Base-by-base conservation (phyloP, 1,140 invertebrate genomes). In the Nephotettix cincticeps region DNA sequence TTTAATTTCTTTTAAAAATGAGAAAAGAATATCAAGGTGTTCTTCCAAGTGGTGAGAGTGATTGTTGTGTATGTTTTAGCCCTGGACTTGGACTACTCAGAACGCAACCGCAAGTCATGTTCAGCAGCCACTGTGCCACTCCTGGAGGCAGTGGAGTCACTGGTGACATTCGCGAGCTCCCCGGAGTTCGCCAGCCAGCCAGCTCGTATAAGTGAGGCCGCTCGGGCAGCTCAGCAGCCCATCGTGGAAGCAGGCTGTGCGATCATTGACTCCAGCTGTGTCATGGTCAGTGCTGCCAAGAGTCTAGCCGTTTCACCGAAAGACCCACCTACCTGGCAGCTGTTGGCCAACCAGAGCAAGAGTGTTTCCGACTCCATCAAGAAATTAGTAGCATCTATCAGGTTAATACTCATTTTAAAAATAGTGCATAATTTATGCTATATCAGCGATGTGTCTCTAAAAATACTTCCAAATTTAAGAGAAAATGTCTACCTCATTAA, bases 351-450 rank as follows among this genome's bases (percentile, higher is more conserved):
- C 76, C 94, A 98, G 80, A 97, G 95, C 76, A 97, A 96, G 80
- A 91, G 89, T 75, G 95, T 99, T 0, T 98, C 95, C 17, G 96
- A 99, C 79, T 94, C 95, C 0, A 98, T 99, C 74, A 99, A 99
- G 81, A 88, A 90, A 14, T 84, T 99, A 1, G 95, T 97, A 0
- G 89, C 93, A 28, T 93, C 94, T 43, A 97, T 98, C 71, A 87
- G 87, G 89, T 91, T 78, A 77, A 78, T 80, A 29, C 23, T 32
- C n/a, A n/a, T n/a, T n/a, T n/a, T n/a, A n/a, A n/a, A n/a, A n/a
- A n/a, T n/a, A n/a, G n/a, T n/a, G n/a, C n/a, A n/a, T n/a, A n/a
- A n/a, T n/a, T n/a, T n/a, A n/a, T n/a, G n/a, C n/a, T n/a, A n/a
- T n/a, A n/a, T n/a, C n/a, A n/a, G n/a, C n/a, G n/a, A n/a, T n/a